Evolutionary conservation across 92 coral and sea anemone genomes (phyloP).

Genomic region (Metridium senile): DNA sequence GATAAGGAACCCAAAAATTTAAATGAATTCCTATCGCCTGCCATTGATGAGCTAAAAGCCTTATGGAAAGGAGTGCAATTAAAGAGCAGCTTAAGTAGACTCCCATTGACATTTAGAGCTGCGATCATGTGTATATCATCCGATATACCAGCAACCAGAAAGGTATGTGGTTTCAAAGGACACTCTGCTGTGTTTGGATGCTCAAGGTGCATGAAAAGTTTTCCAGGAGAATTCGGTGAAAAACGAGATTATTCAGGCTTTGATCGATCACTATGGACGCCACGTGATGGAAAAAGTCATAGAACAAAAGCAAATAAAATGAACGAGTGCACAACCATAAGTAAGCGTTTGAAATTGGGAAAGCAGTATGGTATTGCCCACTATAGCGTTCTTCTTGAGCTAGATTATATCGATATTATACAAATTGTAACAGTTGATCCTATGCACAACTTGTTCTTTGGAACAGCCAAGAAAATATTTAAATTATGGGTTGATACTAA

Average conservation of each 20-base stretch:
- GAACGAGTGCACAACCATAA: slow-evolving; percentile 21
- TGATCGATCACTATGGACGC: slow-evolving; percentile 33
- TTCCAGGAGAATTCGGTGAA: slow-evolving; percentile 58
- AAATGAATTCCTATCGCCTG: slow-evolving; percentile 53
- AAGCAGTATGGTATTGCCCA: slow-evolving; percentile 36
- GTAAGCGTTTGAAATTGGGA: not conserved
- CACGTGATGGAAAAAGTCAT: slow-evolving; percentile 31
- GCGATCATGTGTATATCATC: slow-evolving; percentile 49
- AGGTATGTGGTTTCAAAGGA: slow-evolving; percentile 46
- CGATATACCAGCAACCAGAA: slow-evolving; percentile 59
- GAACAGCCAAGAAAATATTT: slow-evolving; percentile 49
- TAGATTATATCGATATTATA: slow-evolving; percentile 56
- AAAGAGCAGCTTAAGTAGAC: slow-evolving; percentile 20
- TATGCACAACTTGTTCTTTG: slow-evolving; percentile 60
- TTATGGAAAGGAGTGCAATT: slow-evolving; percentile 61
- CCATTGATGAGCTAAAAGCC: slow-evolving; percentile 40
- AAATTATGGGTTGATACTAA: slow-evolving; percentile 44
- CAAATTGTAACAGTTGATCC: slow-evolving; percentile 65
- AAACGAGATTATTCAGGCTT: slow-evolving; percentile 59
- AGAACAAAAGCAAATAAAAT: slow-evolving; percentile 21
- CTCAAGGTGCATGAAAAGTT: slow-evolving; percentile 46
- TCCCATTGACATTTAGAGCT: slow-evolving; percentile 52
- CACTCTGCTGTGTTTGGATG: slow-evolving; percentile 54
- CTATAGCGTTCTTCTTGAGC: slow-evolving; percentile 37
- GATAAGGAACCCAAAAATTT: slow-evolving; percentile 53